Evolutionary conservation across 2,888 invertebrate species (phyloP).

Genomic region (Stomorhina lunata): DNA sequence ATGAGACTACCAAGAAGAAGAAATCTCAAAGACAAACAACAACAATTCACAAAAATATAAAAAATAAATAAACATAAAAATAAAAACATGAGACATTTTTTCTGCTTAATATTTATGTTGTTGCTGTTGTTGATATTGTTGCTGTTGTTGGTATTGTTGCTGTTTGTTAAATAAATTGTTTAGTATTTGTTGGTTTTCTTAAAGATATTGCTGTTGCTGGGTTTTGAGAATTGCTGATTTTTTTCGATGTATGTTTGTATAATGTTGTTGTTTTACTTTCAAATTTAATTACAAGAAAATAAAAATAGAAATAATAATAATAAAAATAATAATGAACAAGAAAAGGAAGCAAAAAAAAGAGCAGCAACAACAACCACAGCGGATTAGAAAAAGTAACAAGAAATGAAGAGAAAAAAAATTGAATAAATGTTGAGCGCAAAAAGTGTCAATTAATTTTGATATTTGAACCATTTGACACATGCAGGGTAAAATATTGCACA

Average conservation of each 20-base stretch:
- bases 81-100: conserved; percentile 56
- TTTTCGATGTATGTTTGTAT: conserved; percentile 27
- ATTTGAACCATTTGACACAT: conserved; percentile 64
- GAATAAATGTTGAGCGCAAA: conserved; percentile 42
- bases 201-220: conserved; percentile 24
- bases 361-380: conserved; percentile 13
- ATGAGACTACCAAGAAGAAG: conserved; percentile 35
- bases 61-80: conserved; percentile 42
- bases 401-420: conserved; percentile 5
- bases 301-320: conserved; percentile 42
- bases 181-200: conserved; percentile 30
- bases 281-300: conserved; percentile 67
- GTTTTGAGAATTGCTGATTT: conserved; percentile 54
- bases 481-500: conserved; percentile 62
- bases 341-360: conserved; percentile 30
- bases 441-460: conserved; percentile 66
- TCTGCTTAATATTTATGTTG: conserved; percentile 9
- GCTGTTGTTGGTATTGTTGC: conserved; percentile 10
- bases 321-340: conserved; percentile 47
- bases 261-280: conserved; percentile 56
- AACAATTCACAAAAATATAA: conserved; percentile 7
- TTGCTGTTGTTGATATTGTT: too few relatives aligned
- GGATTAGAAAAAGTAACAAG: neutral
- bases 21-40: neutral
- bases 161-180: conserved; percentile 24